Evolutionary conservation across 1,140 invertebrate species (phyloP), one percentile per base, ranked within the genome.

Genomic region (Pseudoatta argentina): DNA sequence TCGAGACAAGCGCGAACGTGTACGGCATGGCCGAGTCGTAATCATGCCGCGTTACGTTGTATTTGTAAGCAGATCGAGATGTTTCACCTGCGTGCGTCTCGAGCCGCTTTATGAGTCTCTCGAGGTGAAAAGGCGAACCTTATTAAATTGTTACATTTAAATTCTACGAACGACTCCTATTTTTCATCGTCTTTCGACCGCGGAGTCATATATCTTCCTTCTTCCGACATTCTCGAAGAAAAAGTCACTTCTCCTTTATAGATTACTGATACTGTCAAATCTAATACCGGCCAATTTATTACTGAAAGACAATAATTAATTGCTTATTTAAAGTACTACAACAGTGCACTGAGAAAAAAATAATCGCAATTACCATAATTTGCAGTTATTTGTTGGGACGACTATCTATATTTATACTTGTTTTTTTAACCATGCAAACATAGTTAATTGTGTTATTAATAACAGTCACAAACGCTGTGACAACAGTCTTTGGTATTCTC

Each of bases 1-100:
- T 30, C 12, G 51, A 55, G 53, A 57, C 67, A 69, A 85, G 82
- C 24, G 72, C 39, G 21, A n/a, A 34, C 34, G 51, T 30, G 82
- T 66, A 48, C 39, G 12, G 39, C 27, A 27, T 16, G 53, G 48
- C 44, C n/a, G 85, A 27, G 63, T 75, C 44, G 51, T 30, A 72
- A 67, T 77, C 51, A 30, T 8, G 21, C 14, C 59, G 69, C 48
- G 64, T 76, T 75, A 27, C n/a, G 63, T 21, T 77, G 72, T 67
- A 34, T 61, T 75, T 63, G 57, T n/a, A 51, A 39, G 24, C 34
- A 75, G 63, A 85, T 85, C 67, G 71, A 82, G 61, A 72, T 64
- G 85, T 59, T 87, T 76, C 77, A 67, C 53, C 16, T 34, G 55
- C 21, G 55, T 75, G 21, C 34, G 57, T 27, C 21, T 27, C 21